Evolutionary conservation across 1,140 invertebrate species (phyloP).

Genomic region (Ctenoplectra terminalis): DNA sequence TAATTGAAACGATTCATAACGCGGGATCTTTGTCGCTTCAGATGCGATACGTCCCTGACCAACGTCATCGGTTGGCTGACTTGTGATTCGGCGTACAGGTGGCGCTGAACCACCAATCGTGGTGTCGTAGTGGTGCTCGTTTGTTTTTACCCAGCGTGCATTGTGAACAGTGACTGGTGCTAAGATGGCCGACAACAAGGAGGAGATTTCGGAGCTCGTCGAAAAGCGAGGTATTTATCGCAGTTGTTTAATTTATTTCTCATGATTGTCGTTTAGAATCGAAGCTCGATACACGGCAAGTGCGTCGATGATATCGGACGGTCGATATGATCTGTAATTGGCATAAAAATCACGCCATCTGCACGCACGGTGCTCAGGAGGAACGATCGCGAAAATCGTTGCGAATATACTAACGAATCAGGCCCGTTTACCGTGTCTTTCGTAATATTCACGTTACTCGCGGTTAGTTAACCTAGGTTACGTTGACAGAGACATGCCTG

Average conservation of each 20-base stretch:
- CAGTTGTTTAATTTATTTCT: constrained; percentile 38
- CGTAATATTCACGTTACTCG: constrained; percentile 12
- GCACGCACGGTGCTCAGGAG: constrained; percentile 53
- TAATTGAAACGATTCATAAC: not conserved
- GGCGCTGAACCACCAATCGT: constrained; percentile 46
- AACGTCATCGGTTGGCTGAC: constrained; percentile 47
- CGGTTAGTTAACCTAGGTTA: constrained; percentile 24
- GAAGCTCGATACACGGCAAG: not conserved
- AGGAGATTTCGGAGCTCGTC: constrained; percentile 83
- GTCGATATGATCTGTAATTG: constrained; percentile 53
- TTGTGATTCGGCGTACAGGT: constrained; percentile 50
- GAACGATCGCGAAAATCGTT: constrained; percentile 52
- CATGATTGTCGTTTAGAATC: constrained; percentile 22
- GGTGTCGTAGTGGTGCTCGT: constrained; percentile 62
- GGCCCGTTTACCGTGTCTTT: constrained; percentile 21
- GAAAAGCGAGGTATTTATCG: constrained; percentile 83
- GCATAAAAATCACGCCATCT: constrained; percentile 72
- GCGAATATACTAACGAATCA: constrained; percentile 40
- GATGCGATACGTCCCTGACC: constrained; percentile 27
- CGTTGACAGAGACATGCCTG: constrained; percentile 22
- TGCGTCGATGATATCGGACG: constrained; percentile 9
- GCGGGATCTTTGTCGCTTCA: not conserved
- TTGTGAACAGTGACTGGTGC: constrained; percentile 82
- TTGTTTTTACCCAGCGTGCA: constrained; percentile 82
- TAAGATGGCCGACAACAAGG: constrained; percentile 86